Percentiles rank a stretch among this genome's conserved stretches.
phyloP scores from a whole-genome alignment of 2,113 vertebrate species.

The Fregetta grallaria region DNA sequence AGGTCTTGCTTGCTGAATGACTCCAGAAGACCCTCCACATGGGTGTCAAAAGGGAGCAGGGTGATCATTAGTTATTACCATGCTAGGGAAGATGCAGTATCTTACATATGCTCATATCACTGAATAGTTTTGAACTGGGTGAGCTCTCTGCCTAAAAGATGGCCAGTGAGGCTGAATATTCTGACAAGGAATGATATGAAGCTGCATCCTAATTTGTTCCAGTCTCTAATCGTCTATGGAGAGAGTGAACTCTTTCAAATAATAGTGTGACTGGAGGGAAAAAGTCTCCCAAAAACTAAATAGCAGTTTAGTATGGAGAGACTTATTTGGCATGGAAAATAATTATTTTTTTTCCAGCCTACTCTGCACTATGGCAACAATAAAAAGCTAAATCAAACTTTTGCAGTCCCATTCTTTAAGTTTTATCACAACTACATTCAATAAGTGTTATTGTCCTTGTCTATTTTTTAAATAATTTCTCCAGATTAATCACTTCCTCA shows the following conservation, averaged over 20 bases:
- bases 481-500: not conserved
- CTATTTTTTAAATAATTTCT: not conserved
- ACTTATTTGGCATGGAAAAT: not conserved
- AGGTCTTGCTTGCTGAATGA: not conserved
- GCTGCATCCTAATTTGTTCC: not conserved
- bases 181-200: not conserved
- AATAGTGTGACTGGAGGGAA: not conserved
- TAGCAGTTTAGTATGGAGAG: not conserved
- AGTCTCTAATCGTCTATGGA: not conserved
- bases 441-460: not conserved
- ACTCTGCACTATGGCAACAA: not conserved
- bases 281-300: not conserved
- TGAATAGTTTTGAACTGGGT: not conserved
- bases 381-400: not conserved
- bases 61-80: not conserved
- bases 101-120: not conserved
- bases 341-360: not conserved
- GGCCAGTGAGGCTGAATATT: not conserved
- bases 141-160: not conserved
- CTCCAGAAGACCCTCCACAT: not conserved
- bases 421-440: not conserved
- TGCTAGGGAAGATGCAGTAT: not conserved
- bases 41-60: not conserved
- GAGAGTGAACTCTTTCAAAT: not conserved
- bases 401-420: not conserved